Base-by-base conservation (phyloP, 2,797 vertebrate genomes). In the Microtus agrestis region DNA sequence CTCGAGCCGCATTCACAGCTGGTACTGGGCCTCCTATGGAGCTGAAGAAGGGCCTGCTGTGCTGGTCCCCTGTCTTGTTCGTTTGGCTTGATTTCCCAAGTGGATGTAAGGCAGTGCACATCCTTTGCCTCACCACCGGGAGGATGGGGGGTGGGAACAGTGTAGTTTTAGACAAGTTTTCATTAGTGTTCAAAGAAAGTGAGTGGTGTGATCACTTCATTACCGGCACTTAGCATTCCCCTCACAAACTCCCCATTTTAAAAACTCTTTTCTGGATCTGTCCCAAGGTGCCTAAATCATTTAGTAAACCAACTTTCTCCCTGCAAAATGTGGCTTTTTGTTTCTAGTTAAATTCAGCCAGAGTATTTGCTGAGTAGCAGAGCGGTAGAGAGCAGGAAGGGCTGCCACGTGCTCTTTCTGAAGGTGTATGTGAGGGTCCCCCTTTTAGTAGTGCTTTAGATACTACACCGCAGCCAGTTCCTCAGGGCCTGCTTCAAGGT, bases 61-160 rank as follows among this genome's bases (percentile, higher is more conserved):
- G 79, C 74, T 48, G 84, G 65, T 65, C 81, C 95, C 96, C 86
- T 87, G 27, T 94, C 78, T 94, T 77, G 43, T 67, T 61, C 88
- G 25, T 96, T 89, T 94, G 90, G 54, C 82, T 95, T 96, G 77
- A 94, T 96, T 96, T 96, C 92, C 94, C 97, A 96, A 89, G 80
- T 91, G 97, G 86, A 87, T 54, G 48, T 1, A 9, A 74, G 93
- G 88, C 86, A 89, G 63, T 87, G 74, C 81, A n/a, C 65, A 79
- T 95, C 84, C 94, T 95, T 78, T 87, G 77, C 31, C 74, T 96
- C 93, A 51, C 89, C 85, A 89, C 93, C 87, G 92, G 54, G 54
- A 56, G 54, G 17, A 21, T 56, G 54, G 54, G 54, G 19, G 54
- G 54, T 56, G 17, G 92, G 95, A 69, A 23, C 90, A 95, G 34